phyloP scores from a whole-genome alignment of 1,140 invertebrate species.

The Diprion similis region DNA sequence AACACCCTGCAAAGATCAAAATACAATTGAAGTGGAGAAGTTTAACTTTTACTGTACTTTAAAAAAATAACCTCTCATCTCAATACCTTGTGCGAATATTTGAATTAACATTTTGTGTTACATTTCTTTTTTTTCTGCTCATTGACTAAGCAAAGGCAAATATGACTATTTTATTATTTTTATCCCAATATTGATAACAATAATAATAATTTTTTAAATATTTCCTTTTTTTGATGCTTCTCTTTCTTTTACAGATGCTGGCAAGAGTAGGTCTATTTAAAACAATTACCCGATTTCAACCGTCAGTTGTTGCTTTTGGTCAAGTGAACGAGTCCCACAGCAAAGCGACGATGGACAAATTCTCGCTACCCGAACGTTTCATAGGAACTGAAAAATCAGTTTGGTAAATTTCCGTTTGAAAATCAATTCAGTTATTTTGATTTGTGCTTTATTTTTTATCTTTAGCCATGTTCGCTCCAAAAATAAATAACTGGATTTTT shows the following conservation, averaged over 20 bases:
- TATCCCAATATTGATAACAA: no score
- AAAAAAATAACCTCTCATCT: not conserved
- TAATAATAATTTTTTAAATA: no score
- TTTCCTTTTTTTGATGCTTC: not conserved
- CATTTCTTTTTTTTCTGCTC: not conserved
- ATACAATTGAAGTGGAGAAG: no score
- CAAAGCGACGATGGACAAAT: slow-evolving; percentile 54
- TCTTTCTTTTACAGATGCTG: slow-evolving; percentile 37
- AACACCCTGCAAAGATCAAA: no score
- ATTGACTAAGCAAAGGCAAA: not conserved
- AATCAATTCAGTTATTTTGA: slow-evolving; percentile 16
- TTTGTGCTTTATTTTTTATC: no score
- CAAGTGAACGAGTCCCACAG: slow-evolving; percentile 24
- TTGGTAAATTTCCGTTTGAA: slow-evolving; percentile 53
- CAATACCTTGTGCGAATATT: no score
- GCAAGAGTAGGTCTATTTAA: slow-evolving; percentile 23
- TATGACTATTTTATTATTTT: no score
- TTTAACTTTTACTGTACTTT: no score
- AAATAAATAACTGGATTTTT: slow-evolving; percentile 31
- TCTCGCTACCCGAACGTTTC: slow-evolving; percentile 58
- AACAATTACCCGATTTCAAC: not conserved
- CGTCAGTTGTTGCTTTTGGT: slow-evolving; percentile 20
- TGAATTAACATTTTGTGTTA: not conserved
- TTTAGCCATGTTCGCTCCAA: not conserved
- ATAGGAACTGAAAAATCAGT: slow-evolving; percentile 63